A percentile compares a stretch with the other conserved stretches of the same genome.
Conservation (phyloP, 2,113 vertebrate genomes). For the Nanorana parkeri region DNA sequence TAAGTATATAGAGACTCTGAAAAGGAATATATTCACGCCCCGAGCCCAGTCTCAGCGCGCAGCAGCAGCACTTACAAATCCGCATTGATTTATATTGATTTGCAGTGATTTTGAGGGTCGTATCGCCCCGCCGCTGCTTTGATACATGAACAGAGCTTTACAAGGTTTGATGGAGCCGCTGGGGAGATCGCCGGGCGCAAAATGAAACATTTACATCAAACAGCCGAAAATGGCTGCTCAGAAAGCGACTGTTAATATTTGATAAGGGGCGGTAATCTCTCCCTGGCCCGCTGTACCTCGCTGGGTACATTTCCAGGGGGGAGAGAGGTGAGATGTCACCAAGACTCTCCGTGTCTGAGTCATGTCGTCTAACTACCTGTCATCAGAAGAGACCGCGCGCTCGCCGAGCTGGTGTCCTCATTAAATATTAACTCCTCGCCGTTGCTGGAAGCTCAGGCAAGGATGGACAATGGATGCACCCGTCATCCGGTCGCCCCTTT, state of each 20-base stretch:
- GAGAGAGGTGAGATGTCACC: slow-evolving; percentile 29
- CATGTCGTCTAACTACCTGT: background rate
- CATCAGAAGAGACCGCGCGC: background rate
- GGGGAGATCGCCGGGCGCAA: too few relatives aligned
- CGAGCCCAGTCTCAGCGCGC: background rate
- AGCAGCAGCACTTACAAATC: background rate
- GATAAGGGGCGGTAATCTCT: slow-evolving; percentile 22
- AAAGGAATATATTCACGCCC: too few relatives aligned
- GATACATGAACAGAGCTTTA: background rate
- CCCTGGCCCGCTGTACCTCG: too few relatives aligned
- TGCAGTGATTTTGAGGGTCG: background rate
- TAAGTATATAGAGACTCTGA: too few relatives aligned
- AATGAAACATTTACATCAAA: slow-evolving; percentile 3
- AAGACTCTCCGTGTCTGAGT: background rate
- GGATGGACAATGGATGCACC: too few relatives aligned
- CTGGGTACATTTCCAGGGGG: background rate
- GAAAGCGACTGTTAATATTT: slow-evolving; percentile 20
- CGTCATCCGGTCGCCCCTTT: too few relatives aligned
- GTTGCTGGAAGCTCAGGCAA: too few relatives aligned
- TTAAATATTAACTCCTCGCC: too few relatives aligned
- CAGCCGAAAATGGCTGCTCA: background rate
- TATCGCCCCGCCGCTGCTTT: background rate
- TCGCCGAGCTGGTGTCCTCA: background rate
- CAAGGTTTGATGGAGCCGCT: background rate
- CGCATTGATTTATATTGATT: background rate